A percentile compares a stretch with the other conserved stretches of the same genome.
These are phyloP conservation scores for Hypotaenidia okinawae DNA, from an alignment of 2,797 vertebrate genomes.

Conservation along the genomic window DNA sequence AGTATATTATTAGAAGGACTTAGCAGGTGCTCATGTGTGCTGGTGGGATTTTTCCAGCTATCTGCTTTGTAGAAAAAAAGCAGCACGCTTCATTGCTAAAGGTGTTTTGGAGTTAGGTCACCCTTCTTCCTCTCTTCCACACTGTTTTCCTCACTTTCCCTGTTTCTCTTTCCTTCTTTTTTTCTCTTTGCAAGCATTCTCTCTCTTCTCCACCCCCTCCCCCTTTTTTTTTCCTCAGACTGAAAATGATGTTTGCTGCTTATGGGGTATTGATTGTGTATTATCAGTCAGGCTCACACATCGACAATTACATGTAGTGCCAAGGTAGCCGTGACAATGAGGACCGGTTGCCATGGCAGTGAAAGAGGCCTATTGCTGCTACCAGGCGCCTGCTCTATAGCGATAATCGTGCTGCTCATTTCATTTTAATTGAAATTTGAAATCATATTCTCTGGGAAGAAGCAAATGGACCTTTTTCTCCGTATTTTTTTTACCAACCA, in stretches of 20 bases:
- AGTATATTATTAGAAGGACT: slow-evolving; percentile 18
- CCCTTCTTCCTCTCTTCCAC: background rate
- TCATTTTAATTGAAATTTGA: slow-evolving; percentile 88
- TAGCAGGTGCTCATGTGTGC: background rate
- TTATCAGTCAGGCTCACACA: slow-evolving; percentile 87
- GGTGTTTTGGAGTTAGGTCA: slow-evolving; percentile 7
- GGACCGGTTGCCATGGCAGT: slow-evolving; percentile 86
- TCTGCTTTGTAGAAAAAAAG: background rate
- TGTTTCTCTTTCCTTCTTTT: background rate
- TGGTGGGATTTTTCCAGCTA: slow-evolving; percentile 3
- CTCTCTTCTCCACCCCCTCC: no score
- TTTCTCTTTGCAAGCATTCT: background rate
- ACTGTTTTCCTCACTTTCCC: background rate
- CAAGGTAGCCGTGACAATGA: slow-evolving; percentile 86
- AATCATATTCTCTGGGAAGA: slow-evolving; percentile 79
- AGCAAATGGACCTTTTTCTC: slow-evolving; percentile 74
- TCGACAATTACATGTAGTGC: slow-evolving; percentile 82
- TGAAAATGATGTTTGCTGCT: slow-evolving; percentile 78
- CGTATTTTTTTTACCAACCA: background rate
- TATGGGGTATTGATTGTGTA: slow-evolving; percentile 84
- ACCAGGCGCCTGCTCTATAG: slow-evolving; percentile 80
- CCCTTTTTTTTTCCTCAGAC: slow-evolving; percentile 29
- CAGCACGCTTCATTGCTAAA: background rate
- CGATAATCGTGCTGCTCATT: slow-evolving; percentile 85
- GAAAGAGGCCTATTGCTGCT: slow-evolving; percentile 81